Evolutionary conservation across 2,113 vertebrate genomes (phyloP), one percentile per base, ranked within the genome.

Genomic region (Lipophrys pholis): DNA sequence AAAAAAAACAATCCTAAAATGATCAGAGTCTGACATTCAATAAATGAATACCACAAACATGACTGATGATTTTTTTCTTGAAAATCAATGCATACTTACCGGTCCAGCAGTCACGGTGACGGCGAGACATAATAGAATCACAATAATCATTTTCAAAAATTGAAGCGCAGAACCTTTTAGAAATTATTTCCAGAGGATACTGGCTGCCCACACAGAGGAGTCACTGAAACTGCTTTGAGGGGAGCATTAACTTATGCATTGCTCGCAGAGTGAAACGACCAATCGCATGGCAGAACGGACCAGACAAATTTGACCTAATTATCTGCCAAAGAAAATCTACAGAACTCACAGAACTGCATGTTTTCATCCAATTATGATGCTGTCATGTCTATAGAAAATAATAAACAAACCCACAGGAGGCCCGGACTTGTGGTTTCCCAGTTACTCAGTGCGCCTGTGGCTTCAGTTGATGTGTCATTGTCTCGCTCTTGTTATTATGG

Each of bases 311-410:
- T 11, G 49, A 59, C 54, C 51, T 81, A 69, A 82, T 76, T 30
- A 52, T 71, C 55, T 74, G 3, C 5, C 21, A 62, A 63, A 73
- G 64, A 76, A 80, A 76, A 80, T 69, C 61, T 68, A 38, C n/a
- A 46, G 43, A 82, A 70, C 73, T 9, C 6, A 56, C 11, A 17
- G 51, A 89, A 86, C 50, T 40, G 65, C 70, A 58, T 66, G 70
- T 83, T 88, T 76, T 71, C 39, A 58, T 48, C 48, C 52, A 58
- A 50, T 81, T 75, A 69, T 6, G 35, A 80, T 90, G 87, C 67
- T 73, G 88, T 88, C 74, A 91, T 69, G 88, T 91, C 90, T 89
- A 50, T 57, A 76, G 76, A 76, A 69, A 45, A 43, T 53, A 67
- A 64, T 58, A 53, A 81, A 81, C 71, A 83, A 42, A 66, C 38